Base-by-base conservation (phyloP, 2,113 vertebrate species). In the Pollimyrus isidori region DNA sequence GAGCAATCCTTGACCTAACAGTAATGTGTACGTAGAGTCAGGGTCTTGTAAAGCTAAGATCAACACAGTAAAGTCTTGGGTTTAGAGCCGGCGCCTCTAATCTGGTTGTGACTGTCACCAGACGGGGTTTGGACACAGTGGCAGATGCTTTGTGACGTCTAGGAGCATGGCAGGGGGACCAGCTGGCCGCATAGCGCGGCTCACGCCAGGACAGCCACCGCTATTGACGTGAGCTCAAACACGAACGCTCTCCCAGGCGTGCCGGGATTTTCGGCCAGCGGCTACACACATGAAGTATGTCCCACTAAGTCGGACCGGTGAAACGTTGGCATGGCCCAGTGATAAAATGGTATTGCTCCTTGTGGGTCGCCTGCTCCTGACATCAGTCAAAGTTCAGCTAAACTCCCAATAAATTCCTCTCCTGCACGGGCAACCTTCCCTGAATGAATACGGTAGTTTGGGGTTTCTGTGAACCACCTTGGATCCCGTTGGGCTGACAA, bases 91-190 rank as follows among this genome's bases (percentile, higher is more conserved):
- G 48, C 21, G n/a, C 45, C 45, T 50, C 45, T 49, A 49, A 86
- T 80, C 73, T 21, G n/a, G 45, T 50, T 86, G 83, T 13, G 83
- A 50, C 83, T 23, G 83, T 50, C 83, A 86, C 23, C 4, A n/a
- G n/a, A n/a, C 48, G 83, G 0, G 48, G 48, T 49, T 26, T 46
- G 45, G 23, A 4, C 46, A n/a, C 45, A 45, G 46, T 85, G 83
- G 48, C 83, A 85, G 83, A 85, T 85, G 83, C 83, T 85, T 49
- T n/a, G 83, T 85, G 83, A 85, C 83, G 83, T 85, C 21, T 50
- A 48, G 83, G 45, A 85, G 83, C 83, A n/a, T 85, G 83, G n/a
- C 83, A 49, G 83, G 73, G 48, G 83, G 13, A 86, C 83, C 83
- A 50, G 45, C 83, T 86, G 83, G 19, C 48, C 23, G 23, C 45